A percentile compares a stretch with the other conserved stretches of the same genome.
phyloP scores from a whole-genome alignment of 1,140 invertebrate species.

The Limonius californicus region DNA sequence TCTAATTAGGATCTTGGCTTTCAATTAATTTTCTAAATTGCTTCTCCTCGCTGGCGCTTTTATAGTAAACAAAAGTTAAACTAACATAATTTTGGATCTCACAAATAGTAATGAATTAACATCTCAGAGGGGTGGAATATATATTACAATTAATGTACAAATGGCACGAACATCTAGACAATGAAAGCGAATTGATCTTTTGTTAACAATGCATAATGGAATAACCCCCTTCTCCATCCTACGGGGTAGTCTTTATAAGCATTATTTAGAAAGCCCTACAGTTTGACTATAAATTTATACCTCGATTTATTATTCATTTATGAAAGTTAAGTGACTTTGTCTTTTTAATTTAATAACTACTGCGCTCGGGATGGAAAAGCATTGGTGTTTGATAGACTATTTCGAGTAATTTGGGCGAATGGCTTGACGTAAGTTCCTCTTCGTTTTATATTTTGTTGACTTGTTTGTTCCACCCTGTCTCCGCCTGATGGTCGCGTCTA shows the following conservation, averaged over 20 bases:
- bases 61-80: no score
- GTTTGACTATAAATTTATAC: constrained; percentile 2
- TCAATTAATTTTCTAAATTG: no score
- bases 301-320: not conserved
- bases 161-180: not conserved
- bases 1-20: no score
- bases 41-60: no score
- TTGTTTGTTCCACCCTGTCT: constrained; percentile 4
- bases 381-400: not conserved
- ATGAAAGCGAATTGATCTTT: constrained; percentile 4
- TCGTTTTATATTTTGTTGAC: constrained; percentile 5
- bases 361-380: not conserved
- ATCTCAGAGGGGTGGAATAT: not conserved
- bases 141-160: constrained; percentile 1
- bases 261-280: constrained; percentile 5
- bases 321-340: not conserved
- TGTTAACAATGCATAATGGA: constrained; percentile 10
- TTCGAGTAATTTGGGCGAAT: not conserved
- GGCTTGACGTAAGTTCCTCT: not conserved
- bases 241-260: not conserved
- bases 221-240: not conserved
- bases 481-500: not conserved
- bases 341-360: not conserved
- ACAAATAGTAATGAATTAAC: no score
- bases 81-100: no score